Base-by-base conservation (phyloP, 2,113 vertebrate genomes). In the Rhinolophus ferrumequinum region DNA sequence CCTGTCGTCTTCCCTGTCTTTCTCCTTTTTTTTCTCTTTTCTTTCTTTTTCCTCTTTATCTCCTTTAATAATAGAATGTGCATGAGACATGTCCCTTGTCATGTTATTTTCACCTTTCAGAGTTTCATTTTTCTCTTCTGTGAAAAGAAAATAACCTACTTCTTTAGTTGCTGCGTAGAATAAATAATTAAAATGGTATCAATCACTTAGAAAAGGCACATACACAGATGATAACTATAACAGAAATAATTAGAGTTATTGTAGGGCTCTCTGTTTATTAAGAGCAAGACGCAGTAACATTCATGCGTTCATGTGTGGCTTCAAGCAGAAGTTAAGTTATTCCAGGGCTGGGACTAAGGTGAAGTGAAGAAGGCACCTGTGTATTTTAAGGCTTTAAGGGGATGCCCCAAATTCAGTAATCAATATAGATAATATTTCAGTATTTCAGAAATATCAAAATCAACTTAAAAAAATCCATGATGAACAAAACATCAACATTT, bases 131-230 rank as follows among this genome's bases (percentile, higher is more conserved):
- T 89, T 84, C 30, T 95, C 21, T 96, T 87, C 41, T 2, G 0
- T 90, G 85, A 72, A 87, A 95, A 70, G 66, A 87, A 94, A 70
- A 90, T 91, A 81, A 64, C 38, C 73, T 92, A 60, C 28, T 72
- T 92, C 62, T 82, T 44, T 2, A 91, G 47, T 91, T 10, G 6
- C 21, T 89, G 30, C 75, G 83, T 95, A 30, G 30, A 93, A 83
- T 82, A 91, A 96, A 83, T 92, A 67, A 56, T 92, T 88, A 52
- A 92, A 88, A 88, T 88, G 81, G 9, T 50, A 95, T 54, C 41
- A 91, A 13, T 80, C 60, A 73, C 56, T 93, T 83, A 70, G 41
- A 81, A 80, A 80, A 95, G n/a, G 12, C 54, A 62, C 13, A 69
- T n/a, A 67, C 30, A 60, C n/a, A 91, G 58, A 60, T 70, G 33